Evolutionary conservation across 2,797 vertebrate genomes (phyloP), one percentile per base, ranked within the genome.

Genomic region (Cyprinodon diabolis): DNA sequence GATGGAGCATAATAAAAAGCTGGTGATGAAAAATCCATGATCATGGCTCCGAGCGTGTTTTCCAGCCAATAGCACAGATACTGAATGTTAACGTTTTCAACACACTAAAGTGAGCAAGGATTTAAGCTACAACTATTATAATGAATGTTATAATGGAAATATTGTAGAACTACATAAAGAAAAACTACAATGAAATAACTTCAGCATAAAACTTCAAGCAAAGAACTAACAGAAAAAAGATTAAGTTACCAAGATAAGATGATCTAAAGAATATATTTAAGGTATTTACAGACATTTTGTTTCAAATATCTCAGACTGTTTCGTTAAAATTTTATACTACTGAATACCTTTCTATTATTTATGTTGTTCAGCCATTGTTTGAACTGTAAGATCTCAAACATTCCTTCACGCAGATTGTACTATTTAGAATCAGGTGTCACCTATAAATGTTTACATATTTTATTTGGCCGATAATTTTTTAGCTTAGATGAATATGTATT

Each of bases 11-110:
- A 11, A 74, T 75, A 63, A 66, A 75, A 68, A 10, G 43, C 19
- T 10, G 12, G 49, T 75, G 43, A 67, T 80, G 12, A 82, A 76
- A 67, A 63, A 76, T 78, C 70, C 48, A 62, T 76, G 75, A 54
- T 43, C 47, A 0, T 47, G 54, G 66, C 82, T 66, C 68, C 55
- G 68, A 69, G 48, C 47, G 37, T 58, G 63, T 49, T 66, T 12
- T 17, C 17, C 1, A 21, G 66, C 55, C 40, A 4, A 21, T 5
- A 73, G 56, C 52, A 47, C 19, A 43, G 37, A 63, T 37, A 19
- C 40, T 3, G 1, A 12, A 63, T n/a, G 37, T 6, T 43, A 13
- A 63, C 60, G 45, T 12, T 65, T 23, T 14, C 62, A 23, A 47
- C 21, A 25, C 43, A 47, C 21, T 14, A 15, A 0, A 6, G 45